These are phyloP conservation scores for Orientallactaga bullata DNA, from an alignment of 2,113 vertebrate genomes.

Conservation along the genomic window DNA sequence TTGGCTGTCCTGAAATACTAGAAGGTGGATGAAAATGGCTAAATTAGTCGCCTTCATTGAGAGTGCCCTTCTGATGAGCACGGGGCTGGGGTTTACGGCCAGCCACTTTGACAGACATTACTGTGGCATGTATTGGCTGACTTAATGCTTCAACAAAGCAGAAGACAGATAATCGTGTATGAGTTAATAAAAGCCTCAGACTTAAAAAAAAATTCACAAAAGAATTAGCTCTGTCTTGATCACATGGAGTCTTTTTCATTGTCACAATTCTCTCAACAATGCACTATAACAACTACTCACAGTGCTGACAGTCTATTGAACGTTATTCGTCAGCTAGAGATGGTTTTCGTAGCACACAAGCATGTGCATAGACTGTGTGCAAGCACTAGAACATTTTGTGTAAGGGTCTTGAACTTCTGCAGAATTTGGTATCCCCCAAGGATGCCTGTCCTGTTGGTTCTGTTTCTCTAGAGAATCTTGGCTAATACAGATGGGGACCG, in stretches of 20 bases:
- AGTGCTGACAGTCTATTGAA: neutral
- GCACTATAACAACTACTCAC: neutral
- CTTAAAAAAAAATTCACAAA: neutral
- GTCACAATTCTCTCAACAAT: too few relatives aligned
- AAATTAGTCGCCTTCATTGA: too few relatives aligned
- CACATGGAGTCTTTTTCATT: neutral
- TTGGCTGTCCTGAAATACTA: too few relatives aligned
- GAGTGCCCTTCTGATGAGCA: too few relatives aligned
- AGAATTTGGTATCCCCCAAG: neutral
- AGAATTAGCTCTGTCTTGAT: neutral
- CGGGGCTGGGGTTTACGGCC: too few relatives aligned
- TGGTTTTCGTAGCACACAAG: neutral
- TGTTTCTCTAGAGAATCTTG: neutral
- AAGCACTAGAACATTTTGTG: neutral
- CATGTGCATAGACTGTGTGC: neutral
- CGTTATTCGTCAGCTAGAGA: neutral
- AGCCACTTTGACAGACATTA: too few relatives aligned
- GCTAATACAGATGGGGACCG: neutral
- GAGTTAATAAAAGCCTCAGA: too few relatives aligned
- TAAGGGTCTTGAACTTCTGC: neutral
- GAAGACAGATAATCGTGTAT: too few relatives aligned
- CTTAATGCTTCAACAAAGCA: too few relatives aligned
- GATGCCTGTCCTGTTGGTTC: neutral
- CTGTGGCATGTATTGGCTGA: too few relatives aligned
- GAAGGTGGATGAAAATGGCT: too few relatives aligned